Percentiles rank a stretch among this genome's conserved stretches.
phyloP scores from a whole-genome alignment of 2,888 invertebrate genomes.

The Scrobipalpa costella region DNA sequence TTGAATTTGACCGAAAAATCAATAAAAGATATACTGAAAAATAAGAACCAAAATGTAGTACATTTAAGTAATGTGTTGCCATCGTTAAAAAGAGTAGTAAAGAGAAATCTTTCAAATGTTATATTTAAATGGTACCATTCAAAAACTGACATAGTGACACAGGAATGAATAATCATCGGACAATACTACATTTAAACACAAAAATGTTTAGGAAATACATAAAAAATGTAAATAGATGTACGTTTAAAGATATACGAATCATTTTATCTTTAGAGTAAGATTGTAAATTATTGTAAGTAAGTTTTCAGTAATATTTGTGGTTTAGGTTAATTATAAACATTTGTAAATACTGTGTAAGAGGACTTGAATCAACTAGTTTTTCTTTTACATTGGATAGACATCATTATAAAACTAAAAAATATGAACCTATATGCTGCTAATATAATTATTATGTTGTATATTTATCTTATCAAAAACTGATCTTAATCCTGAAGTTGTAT shows the following conservation, averaged over 20 bases:
- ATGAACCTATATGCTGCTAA: too few relatives aligned
- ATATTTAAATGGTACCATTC: conserved; percentile 40
- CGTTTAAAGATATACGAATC: conserved; percentile 74
- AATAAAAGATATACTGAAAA: not conserved
- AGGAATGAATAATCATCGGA: conserved; percentile 75
- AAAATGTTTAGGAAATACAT: conserved; percentile 59
- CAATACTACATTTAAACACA: conserved; percentile 77
- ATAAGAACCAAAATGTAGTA: conserved; percentile 8
- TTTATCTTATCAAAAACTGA: too few relatives aligned
- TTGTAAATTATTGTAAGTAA: conserved; percentile 69
- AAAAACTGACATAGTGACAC: conserved; percentile 58
- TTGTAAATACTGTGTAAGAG: conserved; percentile 62
- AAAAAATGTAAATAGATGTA: conserved; percentile 58
- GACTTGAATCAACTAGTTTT: too few relatives aligned
- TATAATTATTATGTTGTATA: too few relatives aligned
- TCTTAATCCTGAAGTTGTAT: too few relatives aligned
- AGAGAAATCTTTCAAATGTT: conserved; percentile 39
- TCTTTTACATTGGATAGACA: too few relatives aligned
- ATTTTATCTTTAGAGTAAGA: conserved; percentile 63
- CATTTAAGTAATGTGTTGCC: conserved; percentile 24
- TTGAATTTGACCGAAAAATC: not conserved
- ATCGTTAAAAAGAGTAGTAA: conserved; percentile 43
- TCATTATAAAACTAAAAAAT: too few relatives aligned
- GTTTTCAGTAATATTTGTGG: conserved; percentile 53
- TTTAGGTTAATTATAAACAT: conserved; percentile 41